phyloP scores from a whole-genome alignment of 2,888 invertebrate species.

The Spodoptera exigua region DNA sequence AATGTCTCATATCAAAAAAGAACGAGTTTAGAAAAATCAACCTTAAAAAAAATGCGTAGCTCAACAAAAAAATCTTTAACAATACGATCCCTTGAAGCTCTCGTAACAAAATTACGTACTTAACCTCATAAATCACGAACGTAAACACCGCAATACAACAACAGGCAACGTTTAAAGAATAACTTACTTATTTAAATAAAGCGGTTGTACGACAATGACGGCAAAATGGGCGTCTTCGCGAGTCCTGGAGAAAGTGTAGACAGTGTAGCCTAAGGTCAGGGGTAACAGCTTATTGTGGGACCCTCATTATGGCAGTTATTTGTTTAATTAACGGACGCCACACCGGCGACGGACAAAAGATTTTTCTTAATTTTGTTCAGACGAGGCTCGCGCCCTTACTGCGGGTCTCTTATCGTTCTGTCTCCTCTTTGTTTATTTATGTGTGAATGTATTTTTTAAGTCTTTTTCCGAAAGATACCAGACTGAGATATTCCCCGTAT shows the following conservation, averaged over 20 bases:
- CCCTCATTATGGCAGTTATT: slow-evolving; percentile 73
- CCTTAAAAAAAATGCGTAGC: too few species aligned
- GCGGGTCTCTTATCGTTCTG: slow-evolving; percentile 15
- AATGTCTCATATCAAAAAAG: too few species aligned
- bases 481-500: too few species aligned
- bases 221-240: slow-evolving; percentile 23
- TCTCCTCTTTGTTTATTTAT: slow-evolving; percentile 35
- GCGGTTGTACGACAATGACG: slow-evolving; percentile 47
- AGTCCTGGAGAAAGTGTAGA: slow-evolving; percentile 30
- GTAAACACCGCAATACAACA: slow-evolving; percentile 18
- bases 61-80: not conserved
- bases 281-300: slow-evolving; percentile 64
- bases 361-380: slow-evolving; percentile 57
- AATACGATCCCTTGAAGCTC: slow-evolving; percentile 10
- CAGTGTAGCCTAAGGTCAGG: slow-evolving; percentile 49
- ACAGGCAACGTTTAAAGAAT: slow-evolving; percentile 19
- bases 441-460: not conserved
- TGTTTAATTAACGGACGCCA: slow-evolving; percentile 73
- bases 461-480: too few species aligned
- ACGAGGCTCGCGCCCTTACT: slow-evolving; percentile 26
- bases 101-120: slow-evolving; percentile 20
- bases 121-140: slow-evolving; percentile 37
- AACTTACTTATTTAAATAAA: slow-evolving; percentile 27
- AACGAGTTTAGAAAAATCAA: too few species aligned
- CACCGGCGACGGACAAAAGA: slow-evolving; percentile 67